A percentile compares a stretch with the other conserved stretches of the same genome.
Conservation (phyloP, 1,140 invertebrate species). For the Drosophila neocordata region DNA sequence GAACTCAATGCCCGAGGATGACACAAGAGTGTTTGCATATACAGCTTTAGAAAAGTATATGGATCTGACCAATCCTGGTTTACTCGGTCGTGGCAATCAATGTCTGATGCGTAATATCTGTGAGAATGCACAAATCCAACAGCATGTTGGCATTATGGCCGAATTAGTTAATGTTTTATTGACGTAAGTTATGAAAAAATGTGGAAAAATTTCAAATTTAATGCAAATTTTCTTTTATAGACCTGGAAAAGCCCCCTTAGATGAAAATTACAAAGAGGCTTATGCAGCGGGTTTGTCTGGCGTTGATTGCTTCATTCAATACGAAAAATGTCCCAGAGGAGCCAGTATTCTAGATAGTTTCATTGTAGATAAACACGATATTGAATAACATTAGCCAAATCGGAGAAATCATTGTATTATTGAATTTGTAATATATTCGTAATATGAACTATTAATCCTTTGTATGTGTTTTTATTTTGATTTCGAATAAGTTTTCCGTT, state of each 20-base stretch:
- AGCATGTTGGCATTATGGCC: conserved; percentile 68
- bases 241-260: conserved; percentile 59
- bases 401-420: too few relatives aligned
- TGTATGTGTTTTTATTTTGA: neutral
- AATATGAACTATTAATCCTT: neutral
- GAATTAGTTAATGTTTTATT: conserved; percentile 69
- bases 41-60: conserved; percentile 67
- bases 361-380: conserved; percentile 44
- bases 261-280: conserved; percentile 50
- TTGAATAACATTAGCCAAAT: neutral
- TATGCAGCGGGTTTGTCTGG: conserved; percentile 57
- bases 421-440: neutral
- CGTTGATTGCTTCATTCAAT: conserved; percentile 57
- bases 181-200: conserved; percentile 53
- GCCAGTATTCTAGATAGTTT: conserved; percentile 58
- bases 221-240: conserved; percentile 41
- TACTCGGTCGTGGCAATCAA: conserved; percentile 37
- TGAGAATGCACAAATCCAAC: conserved; percentile 78
- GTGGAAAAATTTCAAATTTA: neutral
- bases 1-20: conserved; percentile 56
- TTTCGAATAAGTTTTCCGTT: neutral
- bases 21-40: conserved; percentile 69
- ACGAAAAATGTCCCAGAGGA: conserved; percentile 52
- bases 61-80: conserved; percentile 41
- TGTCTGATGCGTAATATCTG: conserved; percentile 73